Conservation (phyloP, 1,140 invertebrate genomes). For the Idris sp. region DNA sequence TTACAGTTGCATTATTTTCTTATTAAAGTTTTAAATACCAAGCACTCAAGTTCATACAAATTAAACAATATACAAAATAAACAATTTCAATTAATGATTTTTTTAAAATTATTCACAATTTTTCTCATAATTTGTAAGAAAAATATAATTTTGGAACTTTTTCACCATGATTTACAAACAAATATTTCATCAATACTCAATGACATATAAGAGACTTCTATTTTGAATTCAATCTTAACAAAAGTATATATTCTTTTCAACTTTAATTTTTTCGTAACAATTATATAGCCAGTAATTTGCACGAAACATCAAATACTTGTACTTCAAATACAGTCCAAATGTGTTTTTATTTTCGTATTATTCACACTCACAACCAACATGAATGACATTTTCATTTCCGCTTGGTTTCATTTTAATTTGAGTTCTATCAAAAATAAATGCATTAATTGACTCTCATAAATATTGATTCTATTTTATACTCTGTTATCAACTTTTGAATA, state of each 20-base stretch:
- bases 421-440: slow-evolving; percentile 47
- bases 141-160: slow-evolving; percentile 17
- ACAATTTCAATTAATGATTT: too few species aligned
- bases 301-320: slow-evolving; percentile 1
- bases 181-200: slow-evolving; percentile 1
- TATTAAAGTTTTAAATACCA: too few species aligned
- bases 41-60: too few species aligned
- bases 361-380: slow-evolving; percentile 15
- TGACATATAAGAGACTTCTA: too few species aligned
- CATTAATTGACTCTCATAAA: slow-evolving; percentile 39
- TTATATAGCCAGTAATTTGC: neutral
- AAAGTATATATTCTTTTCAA: too few species aligned
- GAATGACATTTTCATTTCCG: neutral
- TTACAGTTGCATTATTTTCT: too few species aligned
- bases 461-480: slow-evolving; percentile 7
- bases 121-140: slow-evolving; percentile 3
- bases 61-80: too few species aligned
- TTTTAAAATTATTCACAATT: neutral
- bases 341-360: slow-evolving; percentile 20
- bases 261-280: too few species aligned
- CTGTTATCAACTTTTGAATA: neutral
- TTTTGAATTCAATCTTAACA: slow-evolving; percentile 2
- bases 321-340: slow-evolving; percentile 9
- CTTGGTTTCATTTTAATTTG: slow-evolving; percentile 16
- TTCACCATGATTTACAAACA: slow-evolving; percentile 22